Evolutionary conservation across 1,140 invertebrate genomes (phyloP).

Genomic region (Cydia pomonella): DNA sequence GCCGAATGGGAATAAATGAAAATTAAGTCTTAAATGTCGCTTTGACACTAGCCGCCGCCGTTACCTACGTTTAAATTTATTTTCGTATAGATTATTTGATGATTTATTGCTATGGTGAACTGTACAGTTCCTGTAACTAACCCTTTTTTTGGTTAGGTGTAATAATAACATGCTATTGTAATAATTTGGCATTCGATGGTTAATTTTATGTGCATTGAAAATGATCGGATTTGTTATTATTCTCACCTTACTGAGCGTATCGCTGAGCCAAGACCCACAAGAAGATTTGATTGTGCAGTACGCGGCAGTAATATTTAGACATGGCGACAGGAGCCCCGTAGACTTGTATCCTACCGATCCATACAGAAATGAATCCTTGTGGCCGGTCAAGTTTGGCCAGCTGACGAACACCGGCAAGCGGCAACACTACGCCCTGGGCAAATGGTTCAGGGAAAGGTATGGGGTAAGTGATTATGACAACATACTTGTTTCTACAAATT

Average conservation of each 20-base stretch:
- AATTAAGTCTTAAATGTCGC: neutral
- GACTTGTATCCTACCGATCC: constrained; percentile 89
- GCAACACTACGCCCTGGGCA: constrained; percentile 89
- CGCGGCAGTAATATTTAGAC: constrained; percentile 84
- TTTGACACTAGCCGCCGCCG: neutral
- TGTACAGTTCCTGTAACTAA: too few relatives aligned
- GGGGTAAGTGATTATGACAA: constrained; percentile 53
- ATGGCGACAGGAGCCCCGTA: constrained; percentile 92
- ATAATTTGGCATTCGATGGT: neutral
- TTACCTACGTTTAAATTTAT: neutral
- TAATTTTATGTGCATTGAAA: neutral
- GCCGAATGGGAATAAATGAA: neutral
- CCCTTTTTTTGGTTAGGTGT: too few relatives aligned
- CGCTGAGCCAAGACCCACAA: neutral
- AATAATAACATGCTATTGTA: too few relatives aligned
- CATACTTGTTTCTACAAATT: constrained; percentile 4
- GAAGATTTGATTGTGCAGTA: constrained; percentile 46
- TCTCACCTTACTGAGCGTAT: constrained; percentile 21
- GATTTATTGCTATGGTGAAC: neutral
- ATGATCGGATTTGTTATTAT: constrained; percentile 3
- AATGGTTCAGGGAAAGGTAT: constrained; percentile 89
- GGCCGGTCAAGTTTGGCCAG: constrained; percentile 90
- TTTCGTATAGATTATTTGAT: neutral
- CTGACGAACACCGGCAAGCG: constrained; percentile 89
- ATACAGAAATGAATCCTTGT: constrained; percentile 84